Conservation (phyloP, 2,113 vertebrate genomes). For the Crocuta crocuta region DNA sequence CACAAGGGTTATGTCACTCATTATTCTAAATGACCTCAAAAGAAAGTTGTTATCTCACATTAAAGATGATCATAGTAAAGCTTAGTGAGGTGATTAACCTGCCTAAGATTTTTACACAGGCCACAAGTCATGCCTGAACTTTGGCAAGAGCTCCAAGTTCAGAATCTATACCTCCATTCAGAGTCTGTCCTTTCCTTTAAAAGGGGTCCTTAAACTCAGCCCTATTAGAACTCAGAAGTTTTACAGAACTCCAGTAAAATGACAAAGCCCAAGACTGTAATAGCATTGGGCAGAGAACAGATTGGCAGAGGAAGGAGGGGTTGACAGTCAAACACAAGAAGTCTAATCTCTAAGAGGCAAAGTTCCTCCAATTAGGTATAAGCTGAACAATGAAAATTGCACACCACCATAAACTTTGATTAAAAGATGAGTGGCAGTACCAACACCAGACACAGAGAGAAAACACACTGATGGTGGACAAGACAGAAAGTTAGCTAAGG, state of each 20-base stretch:
- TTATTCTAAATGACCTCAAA: neutral
- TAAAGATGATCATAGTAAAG: neutral
- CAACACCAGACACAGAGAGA: neutral
- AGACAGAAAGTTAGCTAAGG: neutral
- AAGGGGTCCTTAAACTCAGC: neutral
- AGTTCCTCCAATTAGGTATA: neutral
- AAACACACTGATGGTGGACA: neutral
- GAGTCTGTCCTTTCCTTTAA: neutral
- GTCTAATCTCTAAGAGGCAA: neutral
- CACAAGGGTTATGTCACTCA: neutral
- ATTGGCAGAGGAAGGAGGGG: neutral
- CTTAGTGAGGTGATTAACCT: neutral
- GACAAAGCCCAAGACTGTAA: neutral
- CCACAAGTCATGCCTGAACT: neutral
- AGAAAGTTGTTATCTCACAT: neutral
- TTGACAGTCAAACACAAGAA: neutral
- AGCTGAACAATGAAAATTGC: neutral
- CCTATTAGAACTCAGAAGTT: neutral
- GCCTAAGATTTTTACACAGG: neutral
- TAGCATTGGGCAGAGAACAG: neutral
- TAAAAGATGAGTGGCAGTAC: neutral
- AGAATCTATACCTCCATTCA: neutral
- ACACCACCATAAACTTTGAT: neutral
- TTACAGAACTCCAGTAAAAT: constrained; percentile 18
- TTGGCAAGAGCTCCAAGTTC: neutral